A percentile compares a stretch with the other conserved stretches of the same genome.
phyloP scores from a whole-genome alignment of 2,888 invertebrate species.

The Hyles lineata region DNA sequence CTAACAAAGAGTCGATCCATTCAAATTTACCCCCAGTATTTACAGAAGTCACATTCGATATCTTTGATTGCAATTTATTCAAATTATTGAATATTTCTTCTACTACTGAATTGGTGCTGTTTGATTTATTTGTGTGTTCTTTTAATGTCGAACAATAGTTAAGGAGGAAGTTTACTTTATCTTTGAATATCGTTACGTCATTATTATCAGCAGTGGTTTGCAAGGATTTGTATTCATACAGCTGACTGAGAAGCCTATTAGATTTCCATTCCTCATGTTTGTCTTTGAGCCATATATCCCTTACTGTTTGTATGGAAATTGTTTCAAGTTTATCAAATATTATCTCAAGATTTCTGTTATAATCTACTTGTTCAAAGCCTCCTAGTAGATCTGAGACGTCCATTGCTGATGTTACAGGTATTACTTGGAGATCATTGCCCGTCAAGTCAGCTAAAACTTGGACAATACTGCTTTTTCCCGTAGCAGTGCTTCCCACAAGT shows the following conservation, averaged over 20 bases:
- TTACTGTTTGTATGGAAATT: slow-evolving; percentile 79
- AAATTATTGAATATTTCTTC: slow-evolving; percentile 63
- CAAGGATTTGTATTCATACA: slow-evolving; percentile 63
- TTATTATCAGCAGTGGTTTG: slow-evolving; percentile 49
- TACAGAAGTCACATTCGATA: slow-evolving; percentile 84
- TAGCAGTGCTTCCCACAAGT: slow-evolving; percentile 91
- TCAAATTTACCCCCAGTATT: slow-evolving; percentile 96
- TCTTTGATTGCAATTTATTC: slow-evolving; percentile 66
- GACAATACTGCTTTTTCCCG: slow-evolving; percentile 92
- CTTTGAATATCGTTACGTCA: slow-evolving; percentile 59
- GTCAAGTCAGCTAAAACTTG: slow-evolving; percentile 90
- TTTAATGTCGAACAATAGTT: slow-evolving; percentile 61
- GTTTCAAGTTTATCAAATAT: slow-evolving; percentile 85
- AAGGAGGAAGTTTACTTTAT: slow-evolving; percentile 62
- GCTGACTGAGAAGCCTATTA: slow-evolving; percentile 61
- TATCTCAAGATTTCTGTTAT: slow-evolving; percentile 90
- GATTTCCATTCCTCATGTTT: slow-evolving; percentile 54
- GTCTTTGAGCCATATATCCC: slow-evolving; percentile 70
- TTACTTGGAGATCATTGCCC: slow-evolving; percentile 89
- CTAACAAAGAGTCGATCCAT: slow-evolving; percentile 95
- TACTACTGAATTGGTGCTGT: slow-evolving; percentile 47
- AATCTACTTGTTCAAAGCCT: slow-evolving; percentile 97
- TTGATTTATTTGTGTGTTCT: slow-evolving; percentile 45
- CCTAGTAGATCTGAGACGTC: slow-evolving; percentile 98
- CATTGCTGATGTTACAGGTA: slow-evolving; percentile 95